Base-by-base conservation (phyloP, 53 echinoderm and acorn worm species). In the Holothuria leucospilota region DNA sequence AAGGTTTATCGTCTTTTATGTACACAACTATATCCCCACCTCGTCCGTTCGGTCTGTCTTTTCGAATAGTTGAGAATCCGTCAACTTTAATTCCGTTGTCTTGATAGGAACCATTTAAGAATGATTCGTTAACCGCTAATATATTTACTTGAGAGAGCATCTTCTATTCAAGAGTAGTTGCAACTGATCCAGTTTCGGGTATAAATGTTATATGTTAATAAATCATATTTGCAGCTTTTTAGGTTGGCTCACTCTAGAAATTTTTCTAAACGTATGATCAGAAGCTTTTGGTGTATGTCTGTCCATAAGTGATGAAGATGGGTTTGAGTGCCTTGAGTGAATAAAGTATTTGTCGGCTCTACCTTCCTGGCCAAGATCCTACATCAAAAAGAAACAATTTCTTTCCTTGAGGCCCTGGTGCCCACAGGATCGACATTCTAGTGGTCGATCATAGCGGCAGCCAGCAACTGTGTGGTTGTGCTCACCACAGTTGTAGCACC, bases 401-500 rank as follows among this genome's bases (percentile, higher is more conserved):
- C 9, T 18, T 26, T 34, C 69, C 38, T 68, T 34, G 27, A 29
- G 0, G 16, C 69, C 69, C 38, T 30, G 69, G 18, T 20, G 16
- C 16, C 29, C 13, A 26, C 69, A 68, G 20, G 38, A 38, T 68
- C 69, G 0, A 68, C 30, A 68, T 68, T 68, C 18, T 25, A 68
- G 38, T 68, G 69, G 12, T 18, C 1, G 69, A 26, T 68, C 69
- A 68, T 68, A 68, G 18, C 38, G 69, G 69, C 69, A 68, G 23
- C 20, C 38, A 16, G 69, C 38, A 26, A 68, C 27, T 30, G 38
- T 16, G 13, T 82, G 82, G 49, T 64, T 82, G 38, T 62, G 9
- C 38, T 82, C 82, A 39, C 66, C 66, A 14, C 82, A 82, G 52
- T 63, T 58, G 38, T 82, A 49, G 34, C 82, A 82, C 6, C 63